Conservation (phyloP, 2,113 vertebrate species). For the Dendropsophus ebraccatus region DNA sequence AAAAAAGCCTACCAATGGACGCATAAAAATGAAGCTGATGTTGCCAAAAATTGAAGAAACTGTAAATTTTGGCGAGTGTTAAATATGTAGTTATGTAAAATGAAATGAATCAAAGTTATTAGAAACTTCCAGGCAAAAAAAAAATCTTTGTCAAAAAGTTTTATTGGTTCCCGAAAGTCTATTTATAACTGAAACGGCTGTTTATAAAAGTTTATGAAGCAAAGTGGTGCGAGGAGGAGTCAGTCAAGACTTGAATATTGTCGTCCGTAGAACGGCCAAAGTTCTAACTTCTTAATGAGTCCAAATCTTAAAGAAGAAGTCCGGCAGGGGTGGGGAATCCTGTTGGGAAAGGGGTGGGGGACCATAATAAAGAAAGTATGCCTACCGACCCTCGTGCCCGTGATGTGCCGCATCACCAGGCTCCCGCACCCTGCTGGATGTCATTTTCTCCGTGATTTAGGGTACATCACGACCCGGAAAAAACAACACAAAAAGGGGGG, state of each 20-base stretch:
- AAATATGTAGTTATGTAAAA: slow-evolving; percentile 53
- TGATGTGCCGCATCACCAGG: no score
- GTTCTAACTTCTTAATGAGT: no score
- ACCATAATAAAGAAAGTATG: no score
- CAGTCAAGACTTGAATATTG: not conserved
- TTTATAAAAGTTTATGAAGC: not conserved
- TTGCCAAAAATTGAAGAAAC: slow-evolving; percentile 41
- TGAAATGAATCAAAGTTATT: slow-evolving; percentile 34
- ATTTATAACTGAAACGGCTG: not conserved
- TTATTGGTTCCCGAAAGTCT: not conserved
- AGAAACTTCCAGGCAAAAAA: slow-evolving; percentile 9
- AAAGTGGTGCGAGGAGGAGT: not conserved
- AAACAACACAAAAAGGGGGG: no score
- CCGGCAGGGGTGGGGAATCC: no score
- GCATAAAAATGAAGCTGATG: slow-evolving; percentile 53
- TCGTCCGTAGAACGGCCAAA: no score
- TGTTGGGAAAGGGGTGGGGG: no score
- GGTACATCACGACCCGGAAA: no score
- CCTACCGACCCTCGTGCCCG: no score
- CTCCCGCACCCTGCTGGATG: no score
- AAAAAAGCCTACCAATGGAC: slow-evolving; percentile 18
- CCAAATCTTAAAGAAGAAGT: no score
- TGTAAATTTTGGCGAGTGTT: slow-evolving; percentile 31
- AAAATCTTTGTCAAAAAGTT: slow-evolving; percentile 20
- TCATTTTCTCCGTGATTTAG: no score